Percentiles rank a stretch among this genome's conserved stretches.
phyloP scores from a whole-genome alignment of 2,797 vertebrate species.

The Acanthurus lineatus region DNA sequence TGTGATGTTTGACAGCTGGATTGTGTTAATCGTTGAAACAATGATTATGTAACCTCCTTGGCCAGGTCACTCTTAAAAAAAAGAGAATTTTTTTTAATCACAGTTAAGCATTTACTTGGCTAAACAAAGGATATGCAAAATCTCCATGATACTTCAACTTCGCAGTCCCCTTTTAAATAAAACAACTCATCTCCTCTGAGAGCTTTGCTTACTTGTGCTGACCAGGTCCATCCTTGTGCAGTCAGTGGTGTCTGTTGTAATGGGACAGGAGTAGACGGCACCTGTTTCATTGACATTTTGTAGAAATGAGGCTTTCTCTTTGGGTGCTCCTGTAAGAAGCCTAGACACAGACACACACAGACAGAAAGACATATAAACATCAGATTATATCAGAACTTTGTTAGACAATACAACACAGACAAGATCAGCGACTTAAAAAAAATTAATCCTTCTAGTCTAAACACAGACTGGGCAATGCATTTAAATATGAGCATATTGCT shows the following conservation, averaged over 20 bases:
- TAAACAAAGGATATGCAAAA: no score
- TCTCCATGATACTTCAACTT: no score
- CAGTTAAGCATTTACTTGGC: no score
- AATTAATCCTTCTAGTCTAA: conserved; percentile 32
- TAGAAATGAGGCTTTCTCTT: conserved; percentile 81
- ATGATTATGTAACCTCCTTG: no score
- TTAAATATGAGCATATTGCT: not conserved
- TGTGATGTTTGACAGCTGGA: no score
- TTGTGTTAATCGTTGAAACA: no score
- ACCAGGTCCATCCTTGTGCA: conserved; percentile 91
- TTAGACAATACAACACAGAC: no score
- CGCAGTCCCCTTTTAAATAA: no score
- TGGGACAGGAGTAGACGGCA: conserved; percentile 92
- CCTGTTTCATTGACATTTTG: conserved; percentile 89
- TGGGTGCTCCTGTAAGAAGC: conserved; percentile 92
- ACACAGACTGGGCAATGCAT: conserved; percentile 13
- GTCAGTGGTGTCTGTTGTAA: conserved; percentile 82
- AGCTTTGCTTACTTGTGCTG: conserved; percentile 83
- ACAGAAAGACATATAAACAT: conserved; percentile 30
- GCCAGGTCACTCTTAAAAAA: no score
- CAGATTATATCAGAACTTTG: conserved; percentile 41
- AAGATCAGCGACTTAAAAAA: no score
- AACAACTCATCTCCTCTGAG: not conserved
- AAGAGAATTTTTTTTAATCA: no score
- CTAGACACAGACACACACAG: conserved; percentile 74